Base-by-base conservation (phyloP, 2,888 invertebrate species). In the Agrotis segetum region DNA sequence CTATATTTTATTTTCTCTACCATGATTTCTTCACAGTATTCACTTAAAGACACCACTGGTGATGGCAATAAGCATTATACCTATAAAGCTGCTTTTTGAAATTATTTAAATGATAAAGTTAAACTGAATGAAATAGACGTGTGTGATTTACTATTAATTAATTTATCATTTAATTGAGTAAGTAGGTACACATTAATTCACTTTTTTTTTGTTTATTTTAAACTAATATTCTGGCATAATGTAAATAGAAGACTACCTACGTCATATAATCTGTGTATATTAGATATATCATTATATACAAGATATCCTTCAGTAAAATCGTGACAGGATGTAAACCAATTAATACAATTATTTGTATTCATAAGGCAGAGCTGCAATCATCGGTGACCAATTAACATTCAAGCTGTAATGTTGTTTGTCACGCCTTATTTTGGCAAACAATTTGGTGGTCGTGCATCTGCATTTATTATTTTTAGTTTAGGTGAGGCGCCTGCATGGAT, bases 281-380 rank as follows among this genome's bases (percentile, higher is more conserved):
- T n/a, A 73, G 24, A 2, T 1, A 24, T 40, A 47, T 14, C 16
- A n/a, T 6, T 21, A 17, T 21, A 13, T 19, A 52, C 16, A 53
- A 44, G 34, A 47, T 11, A 67, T 67, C 56, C 67, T 77, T 72
- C 59, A n/a, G 34, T 14, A 52, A 34, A 65, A 53, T 65, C 73
- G 65, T 76, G 75, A 75, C 82, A 84, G 85, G 81, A 84, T 74
- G 76, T 61, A 9, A 24, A 79, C 29, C 79, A 84, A 85, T 85
- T 82, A 85, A 74, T 68, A 70, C 44, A 74, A 81, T 69, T 83
- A 52, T 84, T 85, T 74, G 81, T 79, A 85, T 85, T 84, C 85
- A 84, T 1, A 58, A 19, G 59, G 75, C 65, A 60, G 29, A 49
- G 21, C 64, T 60, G 67, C 79, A 84, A 84, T 83, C 67, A 83